Conservation (phyloP, 2,888 invertebrate species). For the Acleris literana region DNA sequence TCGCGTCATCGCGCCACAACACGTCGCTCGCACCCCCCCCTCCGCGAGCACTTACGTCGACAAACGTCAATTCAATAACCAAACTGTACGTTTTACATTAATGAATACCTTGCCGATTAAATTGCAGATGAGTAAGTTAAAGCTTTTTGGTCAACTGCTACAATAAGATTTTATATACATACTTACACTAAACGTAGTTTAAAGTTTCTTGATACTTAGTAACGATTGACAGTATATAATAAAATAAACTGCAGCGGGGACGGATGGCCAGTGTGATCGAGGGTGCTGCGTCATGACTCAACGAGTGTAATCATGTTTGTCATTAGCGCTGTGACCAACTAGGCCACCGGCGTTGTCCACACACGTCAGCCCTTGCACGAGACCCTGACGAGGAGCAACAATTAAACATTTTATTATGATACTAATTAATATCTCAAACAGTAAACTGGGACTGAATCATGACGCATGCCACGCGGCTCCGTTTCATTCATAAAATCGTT, state of each 20-base stretch:
- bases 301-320: conserved; percentile 15
- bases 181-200: too few relatives aligned
- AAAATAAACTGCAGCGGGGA: too few relatives aligned
- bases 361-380: conserved; percentile 1
- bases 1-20: conserved; percentile 65
- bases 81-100: too few relatives aligned
- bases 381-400: conserved; percentile 1
- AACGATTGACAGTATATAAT: not conserved
- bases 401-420: not conserved
- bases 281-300: not conserved
- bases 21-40: conserved; percentile 56
- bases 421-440: conserved; percentile 5
- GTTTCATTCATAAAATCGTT: conserved; percentile 24
- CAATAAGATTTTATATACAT: too few relatives aligned
- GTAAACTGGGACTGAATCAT: conserved; percentile 13
- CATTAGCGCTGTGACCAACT: conserved; percentile 2
- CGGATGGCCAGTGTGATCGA: not conserved
- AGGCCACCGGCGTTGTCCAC: not conserved
- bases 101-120: too few relatives aligned
- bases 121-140: too few relatives aligned
- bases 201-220: too few relatives aligned
- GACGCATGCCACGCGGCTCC: conserved; percentile 13
- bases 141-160: too few relatives aligned
- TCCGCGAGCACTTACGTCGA: conserved; percentile 1
- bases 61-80: not conserved